These are phyloP conservation scores for Poecilia gillii DNA, from an alignment of 2,797 vertebrate genomes.

Conservation along the genomic window DNA sequence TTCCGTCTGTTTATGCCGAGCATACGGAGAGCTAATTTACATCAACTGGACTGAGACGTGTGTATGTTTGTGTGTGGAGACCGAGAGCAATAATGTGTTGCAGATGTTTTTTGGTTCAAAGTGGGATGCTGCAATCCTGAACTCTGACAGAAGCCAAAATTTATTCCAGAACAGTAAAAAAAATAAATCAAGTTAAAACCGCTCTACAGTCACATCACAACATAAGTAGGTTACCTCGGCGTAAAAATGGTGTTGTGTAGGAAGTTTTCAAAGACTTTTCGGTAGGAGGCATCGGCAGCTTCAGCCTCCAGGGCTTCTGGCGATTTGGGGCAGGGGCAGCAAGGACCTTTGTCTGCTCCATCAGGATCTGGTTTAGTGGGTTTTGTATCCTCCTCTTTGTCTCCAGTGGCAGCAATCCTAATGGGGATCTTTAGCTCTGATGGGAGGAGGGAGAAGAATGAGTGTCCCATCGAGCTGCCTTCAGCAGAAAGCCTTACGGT, in stretches of 20 bases:
- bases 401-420: constrained; percentile 88
- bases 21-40: constrained; percentile 25
- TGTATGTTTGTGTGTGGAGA: constrained; percentile 4
- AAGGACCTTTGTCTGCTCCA: constrained; percentile 86
- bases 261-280: constrained; percentile 98
- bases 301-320: constrained; percentile 90
- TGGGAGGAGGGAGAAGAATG: neutral
- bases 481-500: neutral
- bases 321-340: constrained; percentile 93
- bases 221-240: constrained; percentile 82
- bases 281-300: constrained; percentile 91
- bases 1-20: constrained; percentile 18
- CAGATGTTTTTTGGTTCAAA: constrained; percentile 30
- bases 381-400: constrained; percentile 88
- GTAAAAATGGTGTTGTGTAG: constrained; percentile 98
- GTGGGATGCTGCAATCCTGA: constrained; percentile 11
- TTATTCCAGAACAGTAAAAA: neutral
- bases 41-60: constrained; percentile 12
- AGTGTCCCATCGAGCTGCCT: neutral
- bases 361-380: constrained; percentile 87
- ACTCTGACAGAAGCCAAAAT: constrained; percentile 11
- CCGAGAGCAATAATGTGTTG: constrained; percentile 29
- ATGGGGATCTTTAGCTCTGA: constrained; percentile 93
- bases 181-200: neutral
- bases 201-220: neutral